These are phyloP conservation scores for Zoanthus gigantus DNA, from an alignment of 92 coral and sea anemone genomes.

Conservation along the genomic window DNA sequence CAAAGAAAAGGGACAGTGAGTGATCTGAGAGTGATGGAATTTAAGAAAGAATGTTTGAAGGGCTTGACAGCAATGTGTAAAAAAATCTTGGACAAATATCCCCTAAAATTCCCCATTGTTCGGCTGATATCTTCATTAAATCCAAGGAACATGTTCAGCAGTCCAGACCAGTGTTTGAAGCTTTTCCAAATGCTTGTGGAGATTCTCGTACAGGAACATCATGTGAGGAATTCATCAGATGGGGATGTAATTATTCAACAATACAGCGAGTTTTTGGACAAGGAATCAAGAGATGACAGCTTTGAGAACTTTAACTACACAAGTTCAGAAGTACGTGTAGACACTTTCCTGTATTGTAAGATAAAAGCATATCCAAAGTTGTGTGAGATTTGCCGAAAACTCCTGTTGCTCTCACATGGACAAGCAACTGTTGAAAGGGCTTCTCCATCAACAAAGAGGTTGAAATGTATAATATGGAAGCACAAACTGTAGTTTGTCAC, in stretches of 20 bases:
- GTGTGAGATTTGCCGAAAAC: not conserved
- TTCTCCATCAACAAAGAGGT: constrained; percentile 4
- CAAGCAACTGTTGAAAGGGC: not conserved
- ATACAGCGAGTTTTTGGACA: constrained; percentile 2
- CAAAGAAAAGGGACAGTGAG: constrained; percentile 16
- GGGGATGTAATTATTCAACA: constrained; percentile 7
- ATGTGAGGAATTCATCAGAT: constrained; percentile 4
- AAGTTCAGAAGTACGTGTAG: not conserved
- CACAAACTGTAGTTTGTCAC: not conserved
- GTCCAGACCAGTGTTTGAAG: constrained; percentile 6
- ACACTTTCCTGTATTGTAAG: constrained; percentile 16
- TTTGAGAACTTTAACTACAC: constrained; percentile 8
- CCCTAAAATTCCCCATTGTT: constrained; percentile 14
- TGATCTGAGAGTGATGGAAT: constrained; percentile 28
- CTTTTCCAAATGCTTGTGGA: constrained; percentile 4
- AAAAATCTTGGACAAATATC: constrained; percentile 32
- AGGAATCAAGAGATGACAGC: constrained; percentile 5
- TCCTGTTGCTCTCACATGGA: constrained; percentile 5
- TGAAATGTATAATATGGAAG: not conserved
- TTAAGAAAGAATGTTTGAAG: constrained; percentile 17
- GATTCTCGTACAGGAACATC: not conserved
- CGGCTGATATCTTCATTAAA: constrained; percentile 6
- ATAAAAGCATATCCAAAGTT: constrained; percentile 11
- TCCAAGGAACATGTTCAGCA: constrained; percentile 15
- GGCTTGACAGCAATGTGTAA: constrained; percentile 26